Conservation (phyloP, 53 echinoderm and acorn worm species). For the Mesocentrotus franciscanus region DNA sequence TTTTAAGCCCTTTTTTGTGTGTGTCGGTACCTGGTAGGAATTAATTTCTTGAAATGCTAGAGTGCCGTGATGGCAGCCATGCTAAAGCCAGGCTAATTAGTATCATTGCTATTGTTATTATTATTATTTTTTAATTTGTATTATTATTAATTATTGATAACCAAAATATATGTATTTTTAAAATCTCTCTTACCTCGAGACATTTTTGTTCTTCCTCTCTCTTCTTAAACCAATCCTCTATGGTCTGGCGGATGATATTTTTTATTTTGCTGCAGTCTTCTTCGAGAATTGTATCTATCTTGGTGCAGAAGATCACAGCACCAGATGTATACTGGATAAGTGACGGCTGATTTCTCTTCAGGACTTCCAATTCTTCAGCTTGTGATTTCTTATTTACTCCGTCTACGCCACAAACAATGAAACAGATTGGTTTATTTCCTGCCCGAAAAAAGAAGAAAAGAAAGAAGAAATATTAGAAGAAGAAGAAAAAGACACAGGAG, state of each 20-base stretch:
- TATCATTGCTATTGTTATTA: too few species aligned
- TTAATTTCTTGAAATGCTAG: too few species aligned
- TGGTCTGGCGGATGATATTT: not conserved
- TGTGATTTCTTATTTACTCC: not conserved
- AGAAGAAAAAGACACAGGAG: not conserved
- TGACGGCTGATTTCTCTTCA: not conserved
- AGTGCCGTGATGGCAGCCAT: too few species aligned
- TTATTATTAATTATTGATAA: too few species aligned
- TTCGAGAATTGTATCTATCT: not conserved
- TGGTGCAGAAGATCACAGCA: not conserved
- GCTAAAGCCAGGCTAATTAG: too few species aligned
- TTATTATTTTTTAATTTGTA: too few species aligned
- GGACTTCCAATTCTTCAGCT: not conserved
- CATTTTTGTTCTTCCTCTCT: too few species aligned
- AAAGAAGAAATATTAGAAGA: not conserved
- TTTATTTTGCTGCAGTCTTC: not conserved
- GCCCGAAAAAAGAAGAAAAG: not conserved
- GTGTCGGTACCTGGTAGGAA: too few species aligned
- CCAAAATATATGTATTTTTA: too few species aligned
- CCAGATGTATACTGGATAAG: not conserved
- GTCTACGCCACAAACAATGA: not conserved
- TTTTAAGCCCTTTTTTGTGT: too few species aligned
- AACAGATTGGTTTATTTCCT: not conserved
- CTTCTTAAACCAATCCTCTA: not conserved
- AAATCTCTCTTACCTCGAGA: too few species aligned